phyloP scores from a whole-genome alignment of 2,888 invertebrate genomes.

The Suillia variegata region DNA sequence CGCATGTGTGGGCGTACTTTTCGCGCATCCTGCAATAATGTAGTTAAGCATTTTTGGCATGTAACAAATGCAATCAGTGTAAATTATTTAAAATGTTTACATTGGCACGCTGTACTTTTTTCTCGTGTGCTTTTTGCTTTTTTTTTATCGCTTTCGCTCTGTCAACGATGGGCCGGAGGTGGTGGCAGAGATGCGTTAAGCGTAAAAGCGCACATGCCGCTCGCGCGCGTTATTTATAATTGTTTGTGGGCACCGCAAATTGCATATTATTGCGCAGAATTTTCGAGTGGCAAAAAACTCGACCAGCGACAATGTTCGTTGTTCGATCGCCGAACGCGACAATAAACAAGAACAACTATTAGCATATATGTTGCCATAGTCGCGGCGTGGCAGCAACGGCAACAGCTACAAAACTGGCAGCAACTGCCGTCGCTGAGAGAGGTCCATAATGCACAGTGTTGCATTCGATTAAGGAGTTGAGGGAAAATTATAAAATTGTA shows the following conservation, averaged over 20 bases:
- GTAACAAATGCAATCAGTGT: constrained; percentile 21
- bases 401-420: constrained; percentile 2
- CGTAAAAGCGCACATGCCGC: no score
- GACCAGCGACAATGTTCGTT: not conserved
- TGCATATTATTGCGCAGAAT: constrained; percentile 8
- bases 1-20: not conserved
- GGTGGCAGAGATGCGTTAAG: no score
- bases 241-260: constrained; percentile 7
- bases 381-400: not conserved
- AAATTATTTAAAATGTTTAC: constrained; percentile 27
- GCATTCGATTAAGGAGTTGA: no score
- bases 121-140: no score
- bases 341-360: not conserved
- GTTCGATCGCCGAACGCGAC: not conserved
- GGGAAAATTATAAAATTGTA: no score
- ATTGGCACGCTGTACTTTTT: constrained; percentile 4
- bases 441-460: no score
- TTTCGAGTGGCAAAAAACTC: not conserved
- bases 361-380: not conserved
- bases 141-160: no score
- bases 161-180: no score
- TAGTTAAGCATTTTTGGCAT: not conserved
- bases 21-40: not conserved
- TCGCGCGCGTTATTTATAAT: constrained; percentile 7
- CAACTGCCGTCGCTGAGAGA: not conserved